phyloP scores from a whole-genome alignment of 2,888 invertebrate species.

The Leptopterna dolabrata region DNA sequence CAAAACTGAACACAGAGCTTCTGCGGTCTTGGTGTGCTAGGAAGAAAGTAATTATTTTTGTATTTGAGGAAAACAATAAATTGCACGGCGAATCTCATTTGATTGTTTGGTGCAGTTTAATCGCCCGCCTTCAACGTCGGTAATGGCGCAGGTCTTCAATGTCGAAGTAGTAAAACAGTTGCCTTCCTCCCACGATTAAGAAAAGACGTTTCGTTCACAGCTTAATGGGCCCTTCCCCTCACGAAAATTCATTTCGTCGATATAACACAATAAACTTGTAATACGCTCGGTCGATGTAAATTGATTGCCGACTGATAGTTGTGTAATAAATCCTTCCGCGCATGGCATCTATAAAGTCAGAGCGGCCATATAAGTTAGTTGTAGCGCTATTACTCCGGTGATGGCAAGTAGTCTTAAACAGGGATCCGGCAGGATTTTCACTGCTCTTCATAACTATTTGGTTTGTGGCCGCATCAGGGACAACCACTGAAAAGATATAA shows the following conservation, averaged over 20 bases:
- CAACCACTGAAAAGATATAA: not conserved
- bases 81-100: not conserved
- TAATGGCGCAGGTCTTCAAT: not conserved
- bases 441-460: not conserved
- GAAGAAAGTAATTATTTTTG: no score
- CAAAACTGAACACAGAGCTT: no score
- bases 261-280: conserved; percentile 6
- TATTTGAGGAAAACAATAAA: no score
- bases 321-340: not conserved
- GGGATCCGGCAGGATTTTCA: not conserved
- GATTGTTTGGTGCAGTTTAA: not conserved
- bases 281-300: not conserved
- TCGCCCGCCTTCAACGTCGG: not conserved
- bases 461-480: conserved; percentile 7
- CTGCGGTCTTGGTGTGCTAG: no score
- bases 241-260: not conserved
- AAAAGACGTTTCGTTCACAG: not conserved
- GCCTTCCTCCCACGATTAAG: not conserved
- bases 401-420: not conserved
- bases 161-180: not conserved
- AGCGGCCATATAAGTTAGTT: not conserved
- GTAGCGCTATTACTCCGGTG: not conserved
- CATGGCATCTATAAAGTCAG: not conserved
- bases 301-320: conserved; percentile 5
- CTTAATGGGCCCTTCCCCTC: not conserved